Percentiles rank a stretch among this genome's conserved stretches.
Conservation (phyloP, 2,888 invertebrate species). For the Sipha maydis region DNA sequence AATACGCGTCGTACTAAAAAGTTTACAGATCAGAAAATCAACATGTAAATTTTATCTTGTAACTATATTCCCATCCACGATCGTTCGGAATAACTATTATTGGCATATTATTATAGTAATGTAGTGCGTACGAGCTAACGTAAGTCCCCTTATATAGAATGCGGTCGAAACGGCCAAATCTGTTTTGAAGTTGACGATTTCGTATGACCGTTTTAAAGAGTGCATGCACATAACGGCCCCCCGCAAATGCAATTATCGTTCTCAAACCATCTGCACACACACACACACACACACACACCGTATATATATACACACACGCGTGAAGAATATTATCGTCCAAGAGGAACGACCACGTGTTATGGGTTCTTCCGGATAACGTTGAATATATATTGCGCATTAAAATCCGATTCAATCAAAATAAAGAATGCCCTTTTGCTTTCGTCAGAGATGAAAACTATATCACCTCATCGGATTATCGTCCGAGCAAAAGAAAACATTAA, state of each 20-base stretch:
- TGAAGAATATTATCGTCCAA: slow-evolving; percentile 36
- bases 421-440: background rate
- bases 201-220: background rate
- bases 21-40: too few relatives aligned
- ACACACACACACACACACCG: background rate
- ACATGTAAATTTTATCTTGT: too few relatives aligned
- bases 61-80: too few relatives aligned
- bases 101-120: too few relatives aligned
- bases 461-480: background rate
- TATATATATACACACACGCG: background rate
- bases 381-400: slow-evolving; percentile 59
- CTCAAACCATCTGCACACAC: background rate
- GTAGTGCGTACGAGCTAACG: too few relatives aligned
- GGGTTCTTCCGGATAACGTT: slow-evolving; percentile 25
- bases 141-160: background rate
- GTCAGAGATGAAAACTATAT: background rate
- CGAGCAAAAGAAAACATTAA: background rate
- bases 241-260: slow-evolving; percentile 26
- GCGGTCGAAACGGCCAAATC: background rate
- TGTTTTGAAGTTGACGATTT: background rate
- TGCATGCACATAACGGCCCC: background rate
- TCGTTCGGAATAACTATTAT: too few relatives aligned
- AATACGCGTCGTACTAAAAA: too few relatives aligned
- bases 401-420: slow-evolving; percentile 51
- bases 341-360: slow-evolving; percentile 39